These are phyloP conservation scores for Globia sparganii DNA, from an alignment of 2,888 invertebrate species.

Conservation along the genomic window DNA sequence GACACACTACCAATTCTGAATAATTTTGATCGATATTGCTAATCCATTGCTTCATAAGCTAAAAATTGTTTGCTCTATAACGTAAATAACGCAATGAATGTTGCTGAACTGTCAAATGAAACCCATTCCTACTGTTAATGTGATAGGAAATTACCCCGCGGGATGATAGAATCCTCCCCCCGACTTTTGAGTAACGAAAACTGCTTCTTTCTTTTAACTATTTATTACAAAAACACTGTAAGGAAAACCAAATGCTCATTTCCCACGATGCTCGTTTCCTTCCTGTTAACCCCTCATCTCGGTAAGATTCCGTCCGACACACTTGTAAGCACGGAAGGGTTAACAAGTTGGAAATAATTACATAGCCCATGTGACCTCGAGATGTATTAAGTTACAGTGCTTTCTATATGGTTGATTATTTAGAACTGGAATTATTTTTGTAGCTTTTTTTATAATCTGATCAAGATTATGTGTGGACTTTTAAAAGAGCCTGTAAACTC, in stretches of 20 bases:
- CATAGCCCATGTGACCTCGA: slow-evolving; percentile 14
- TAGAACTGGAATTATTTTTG: background rate
- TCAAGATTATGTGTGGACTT: background rate
- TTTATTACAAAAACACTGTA: slow-evolving; percentile 5
- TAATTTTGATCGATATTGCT: no score
- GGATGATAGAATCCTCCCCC: background rate
- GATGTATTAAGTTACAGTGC: slow-evolving; percentile 10
- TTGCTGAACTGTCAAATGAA: background rate
- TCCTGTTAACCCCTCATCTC: slow-evolving; percentile 39
- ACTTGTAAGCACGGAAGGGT: slow-evolving; percentile 33
- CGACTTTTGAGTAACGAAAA: background rate
- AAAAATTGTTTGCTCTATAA: no score
- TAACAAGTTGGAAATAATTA: slow-evolving; percentile 52
- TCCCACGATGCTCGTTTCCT: slow-evolving; percentile 31
- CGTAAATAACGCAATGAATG: no score
- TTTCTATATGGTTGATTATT: background rate
- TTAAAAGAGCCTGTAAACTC: background rate
- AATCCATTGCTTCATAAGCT: no score
- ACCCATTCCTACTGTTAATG: background rate
- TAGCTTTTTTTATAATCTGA: background rate
- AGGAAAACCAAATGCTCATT: slow-evolving; percentile 29
- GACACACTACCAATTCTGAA: no score
- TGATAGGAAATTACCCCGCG: background rate
- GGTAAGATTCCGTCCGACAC: slow-evolving; percentile 34
- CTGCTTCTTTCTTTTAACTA: no score